A percentile compares a stretch with the other conserved stretches of the same genome.
phyloP scores from a whole-genome alignment of 1,140 invertebrate species.

The Frieseomelitta varia region DNA sequence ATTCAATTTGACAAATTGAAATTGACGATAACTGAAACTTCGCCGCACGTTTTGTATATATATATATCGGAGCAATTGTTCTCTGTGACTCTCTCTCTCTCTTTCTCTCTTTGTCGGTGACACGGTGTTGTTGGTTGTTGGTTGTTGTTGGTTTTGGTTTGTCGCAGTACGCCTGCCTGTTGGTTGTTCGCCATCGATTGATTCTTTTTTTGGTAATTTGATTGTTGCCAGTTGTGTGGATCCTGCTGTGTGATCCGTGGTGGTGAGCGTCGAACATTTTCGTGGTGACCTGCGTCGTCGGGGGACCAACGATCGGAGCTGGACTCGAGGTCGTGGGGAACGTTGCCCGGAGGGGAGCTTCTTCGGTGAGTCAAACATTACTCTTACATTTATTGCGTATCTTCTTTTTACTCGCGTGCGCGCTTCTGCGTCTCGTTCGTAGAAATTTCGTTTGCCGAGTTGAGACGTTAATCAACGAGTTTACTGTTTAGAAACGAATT shows the following conservation, averaged over 20 bases:
- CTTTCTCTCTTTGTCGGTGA: neutral
- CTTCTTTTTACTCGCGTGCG: too few species aligned
- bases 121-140: conserved; percentile 23
- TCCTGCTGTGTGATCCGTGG: neutral
- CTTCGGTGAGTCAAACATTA: conserved; percentile 17
- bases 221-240: neutral
- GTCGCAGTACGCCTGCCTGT: neutral
- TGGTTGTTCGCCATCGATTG: neutral
- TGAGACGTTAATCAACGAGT: neutral
- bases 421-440: too few species aligned
- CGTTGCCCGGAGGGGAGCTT: neutral
- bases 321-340: neutral
- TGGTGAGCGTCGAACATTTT: conserved; percentile 21
- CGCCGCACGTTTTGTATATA: too few species aligned
- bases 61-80: too few species aligned
- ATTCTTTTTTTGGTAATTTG: neutral
- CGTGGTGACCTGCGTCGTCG: neutral
- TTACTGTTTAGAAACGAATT: neutral
- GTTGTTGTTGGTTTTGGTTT: neutral
- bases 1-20: neutral
- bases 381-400: neutral
- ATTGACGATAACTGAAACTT: neutral
- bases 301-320: neutral
- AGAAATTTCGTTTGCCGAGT: neutral
- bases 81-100: neutral